Evolutionary conservation across 2,113 vertebrate genomes (phyloP).

Genomic region (Megaleporinus macrocephalus): DNA sequence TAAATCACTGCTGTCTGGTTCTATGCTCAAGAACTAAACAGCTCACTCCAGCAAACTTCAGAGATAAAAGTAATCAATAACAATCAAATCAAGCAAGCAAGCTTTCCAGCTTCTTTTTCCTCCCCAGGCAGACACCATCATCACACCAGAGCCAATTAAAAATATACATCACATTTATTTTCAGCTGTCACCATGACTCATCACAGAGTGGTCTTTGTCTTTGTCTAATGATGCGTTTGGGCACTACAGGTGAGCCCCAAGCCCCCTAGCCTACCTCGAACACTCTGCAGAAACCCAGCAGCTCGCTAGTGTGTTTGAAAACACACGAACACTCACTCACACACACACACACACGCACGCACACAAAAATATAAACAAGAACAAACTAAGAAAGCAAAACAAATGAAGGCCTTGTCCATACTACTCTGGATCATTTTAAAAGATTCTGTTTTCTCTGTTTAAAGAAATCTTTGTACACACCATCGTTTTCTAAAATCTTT

Average conservation of each 20-base stretch:
- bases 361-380: background rate
- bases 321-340: slow-evolving; percentile 45
- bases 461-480: no score
- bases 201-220: slow-evolving; percentile 67
- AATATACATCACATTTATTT: slow-evolving; percentile 86
- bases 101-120: background rate
- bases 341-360: slow-evolving; percentile 52
- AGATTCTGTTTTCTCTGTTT: no score
- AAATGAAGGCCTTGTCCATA: background rate
- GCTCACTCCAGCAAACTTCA: background rate
- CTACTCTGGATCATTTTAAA: no score
- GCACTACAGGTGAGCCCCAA: slow-evolving; percentile 61
- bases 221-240: slow-evolving; percentile 69
- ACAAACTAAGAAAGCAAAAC: slow-evolving; percentile 45
- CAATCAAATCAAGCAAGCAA: slow-evolving; percentile 15
- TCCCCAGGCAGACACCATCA: slow-evolving; percentile 57
- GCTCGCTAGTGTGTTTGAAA: slow-evolving; percentile 65
- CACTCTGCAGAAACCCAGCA: slow-evolving; percentile 64
- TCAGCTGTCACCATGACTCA: slow-evolving; percentile 71
- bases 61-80: slow-evolving; percentile 15
- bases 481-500: no score
- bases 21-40: background rate
- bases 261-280: slow-evolving; percentile 63
- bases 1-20: background rate
- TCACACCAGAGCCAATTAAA: slow-evolving; percentile 65